Conservation (phyloP, 2,113 vertebrate species). For the Dinomys branickii region DNA sequence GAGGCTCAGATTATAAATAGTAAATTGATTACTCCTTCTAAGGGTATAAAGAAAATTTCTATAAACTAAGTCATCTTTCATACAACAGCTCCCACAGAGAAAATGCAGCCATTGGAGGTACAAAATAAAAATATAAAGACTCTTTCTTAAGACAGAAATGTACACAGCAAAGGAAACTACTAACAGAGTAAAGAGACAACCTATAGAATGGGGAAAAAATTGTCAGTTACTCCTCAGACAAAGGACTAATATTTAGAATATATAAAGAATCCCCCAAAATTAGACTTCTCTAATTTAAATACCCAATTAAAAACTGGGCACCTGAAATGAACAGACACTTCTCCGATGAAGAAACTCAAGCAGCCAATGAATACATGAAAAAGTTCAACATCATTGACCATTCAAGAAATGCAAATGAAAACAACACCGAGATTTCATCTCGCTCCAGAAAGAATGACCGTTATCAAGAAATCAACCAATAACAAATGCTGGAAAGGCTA, state of each 20-base stretch:
- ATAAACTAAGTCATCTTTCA: background rate
- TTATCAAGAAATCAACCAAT: background rate
- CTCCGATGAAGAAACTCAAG: background rate
- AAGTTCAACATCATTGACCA: background rate
- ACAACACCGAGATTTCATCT: background rate
- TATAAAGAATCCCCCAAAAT: background rate
- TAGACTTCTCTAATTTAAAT: background rate
- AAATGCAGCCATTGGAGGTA: background rate
- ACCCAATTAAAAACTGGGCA: background rate
- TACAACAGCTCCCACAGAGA: background rate
- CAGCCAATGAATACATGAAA: background rate
- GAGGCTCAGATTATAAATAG: background rate
- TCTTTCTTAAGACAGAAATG: background rate
- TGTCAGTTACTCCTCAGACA: background rate
- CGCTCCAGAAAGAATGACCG: background rate
- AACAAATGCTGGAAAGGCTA: background rate
- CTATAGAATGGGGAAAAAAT: background rate
- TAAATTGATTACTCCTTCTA: slow-evolving; percentile 17
- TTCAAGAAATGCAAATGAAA: background rate
- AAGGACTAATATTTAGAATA: background rate
- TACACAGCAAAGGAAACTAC: background rate
- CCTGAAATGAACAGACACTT: background rate
- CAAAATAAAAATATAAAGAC: background rate
- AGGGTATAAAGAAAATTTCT: background rate
- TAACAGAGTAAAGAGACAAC: background rate